phyloP scores from a whole-genome alignment of 2,888 invertebrate species.

The Tortricodes alternella region DNA sequence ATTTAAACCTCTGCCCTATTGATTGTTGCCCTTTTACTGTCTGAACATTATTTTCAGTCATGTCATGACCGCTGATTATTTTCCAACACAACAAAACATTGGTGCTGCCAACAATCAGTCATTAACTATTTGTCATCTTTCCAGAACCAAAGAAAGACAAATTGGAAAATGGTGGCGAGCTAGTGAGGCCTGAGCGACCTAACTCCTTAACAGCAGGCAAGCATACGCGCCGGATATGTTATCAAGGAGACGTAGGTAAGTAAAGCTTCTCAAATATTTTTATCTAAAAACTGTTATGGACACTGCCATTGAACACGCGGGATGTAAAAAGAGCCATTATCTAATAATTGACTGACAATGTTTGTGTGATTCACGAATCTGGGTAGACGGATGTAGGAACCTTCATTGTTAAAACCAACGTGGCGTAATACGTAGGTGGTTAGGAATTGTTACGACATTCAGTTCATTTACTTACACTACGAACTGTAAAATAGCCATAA shows the following conservation, averaged over 20 bases:
- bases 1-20: too few relatives aligned
- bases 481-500: neutral
- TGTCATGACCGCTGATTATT: too few relatives aligned
- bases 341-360: constrained; percentile 23
- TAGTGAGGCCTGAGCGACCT: constrained; percentile 89
- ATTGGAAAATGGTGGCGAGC: constrained; percentile 87
- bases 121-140: constrained; percentile 62
- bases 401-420: constrained; percentile 26
- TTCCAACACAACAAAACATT: neutral
- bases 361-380: constrained; percentile 24
- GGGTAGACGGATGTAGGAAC: constrained; percentile 26
- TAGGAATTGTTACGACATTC: constrained; percentile 12
- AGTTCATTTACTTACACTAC: neutral
- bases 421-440: constrained; percentile 17
- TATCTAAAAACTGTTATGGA: neutral
- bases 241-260: constrained; percentile 90
- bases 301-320: neutral
- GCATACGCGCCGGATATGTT: constrained; percentile 90
- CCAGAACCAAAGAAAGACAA: constrained; percentile 97
- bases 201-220: constrained; percentile 90
- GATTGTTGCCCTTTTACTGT: too few relatives aligned
- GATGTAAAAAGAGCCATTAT: constrained; percentile 11
- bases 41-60: neutral
- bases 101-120: too few relatives aligned
- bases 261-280: constrained; percentile 36